Evolutionary conservation across 2,113 vertebrate genomes (phyloP), one percentile per base, ranked within the genome.

Genomic region (Poecilia latipinna): DNA sequence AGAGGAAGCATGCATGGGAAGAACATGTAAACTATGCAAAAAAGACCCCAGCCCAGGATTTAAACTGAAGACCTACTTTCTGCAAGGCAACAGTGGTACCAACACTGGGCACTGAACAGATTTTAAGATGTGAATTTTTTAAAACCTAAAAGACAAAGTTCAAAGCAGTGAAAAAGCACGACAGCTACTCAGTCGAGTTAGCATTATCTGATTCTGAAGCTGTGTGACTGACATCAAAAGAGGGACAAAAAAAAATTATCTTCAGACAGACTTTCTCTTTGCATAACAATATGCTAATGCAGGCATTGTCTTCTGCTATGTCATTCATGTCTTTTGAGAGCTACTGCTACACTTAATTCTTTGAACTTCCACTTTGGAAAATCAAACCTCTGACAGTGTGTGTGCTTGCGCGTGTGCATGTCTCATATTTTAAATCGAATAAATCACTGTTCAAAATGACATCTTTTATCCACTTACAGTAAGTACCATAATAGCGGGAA

Each of bases 401-500:
- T 57, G 24, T 57, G 51, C 1, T 2, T 48, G 29, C 1, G 44
- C 19, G 44, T 48, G 39, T 48, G 44, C 13, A 57, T 57, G 8
- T 57, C 19, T 10, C 51, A 10, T 2, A 11, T 8, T 57, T 57
- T 57, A n/a, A 57, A 57, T 57, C 5, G 22, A 26, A 63, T 63
- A 11, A 32, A 10, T 35, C 11, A 28, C 6, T 62, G 15, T 31
- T 64, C 4, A 22, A 10, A 60, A 3, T 64, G 76, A 63, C 8
- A 15, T 7, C 24, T 31, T 73, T 31, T 68, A 31, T 78, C 42
- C 70, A 10, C 5, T 66, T 39, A 26, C 33, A n/a, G 24, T 44
- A 70, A 74, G 65, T 61, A 48, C 65, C 42, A 68, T 22, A 68
- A 51, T 35, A 33, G 32, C 15, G 12, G 29, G n/a, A 75, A 33